Percentiles rank a stretch among this genome's conserved stretches.
phyloP scores from a whole-genome alignment of 2,888 invertebrate genomes.

The Leptopilina syphax region DNA sequence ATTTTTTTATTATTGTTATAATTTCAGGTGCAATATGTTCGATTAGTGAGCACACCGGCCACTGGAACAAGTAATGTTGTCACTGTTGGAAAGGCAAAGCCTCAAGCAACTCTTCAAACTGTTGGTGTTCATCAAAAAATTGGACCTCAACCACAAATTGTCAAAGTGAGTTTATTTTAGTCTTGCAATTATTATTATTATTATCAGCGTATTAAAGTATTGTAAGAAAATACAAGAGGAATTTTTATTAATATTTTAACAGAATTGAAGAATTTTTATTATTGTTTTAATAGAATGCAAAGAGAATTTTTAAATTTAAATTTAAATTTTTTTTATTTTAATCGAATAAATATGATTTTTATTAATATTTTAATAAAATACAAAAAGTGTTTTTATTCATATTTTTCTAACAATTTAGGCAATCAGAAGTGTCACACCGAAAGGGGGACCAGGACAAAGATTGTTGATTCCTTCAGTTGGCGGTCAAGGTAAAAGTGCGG shows the following conservation, averaged over 20 bases:
- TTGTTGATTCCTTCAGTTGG: conserved; percentile 74
- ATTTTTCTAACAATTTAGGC: conserved; percentile 57
- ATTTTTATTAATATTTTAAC: too few relatives aligned
- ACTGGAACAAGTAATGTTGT: conserved; percentile 73
- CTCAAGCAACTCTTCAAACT: conserved; percentile 68
- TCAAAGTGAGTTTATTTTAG: conserved; percentile 65
- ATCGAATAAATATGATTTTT: too few relatives aligned
- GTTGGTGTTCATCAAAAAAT: conserved; percentile 72
- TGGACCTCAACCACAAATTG: conserved; percentile 72
- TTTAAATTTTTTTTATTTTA: too few relatives aligned
- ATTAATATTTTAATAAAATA: too few relatives aligned
- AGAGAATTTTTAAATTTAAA: too few relatives aligned
- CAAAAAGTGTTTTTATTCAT: too few relatives aligned
- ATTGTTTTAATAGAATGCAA: too few relatives aligned
- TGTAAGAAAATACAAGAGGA: too few relatives aligned
- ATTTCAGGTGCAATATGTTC: conserved; percentile 82
- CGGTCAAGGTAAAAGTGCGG: conserved; percentile 68
- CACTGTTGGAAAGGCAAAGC: conserved; percentile 73
- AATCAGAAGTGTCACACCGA: conserved; percentile 75
- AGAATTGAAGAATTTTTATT: too few relatives aligned
- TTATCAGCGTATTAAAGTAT: too few relatives aligned
- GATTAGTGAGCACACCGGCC: conserved; percentile 81
- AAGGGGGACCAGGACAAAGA: conserved; percentile 72
- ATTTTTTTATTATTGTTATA: not conserved
- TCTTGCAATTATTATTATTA: not conserved